Evolutionary conservation across 2,797 vertebrate genomes (phyloP), one percentile per base, ranked within the genome.

Genomic region (Micrastur ruficollis): DNA sequence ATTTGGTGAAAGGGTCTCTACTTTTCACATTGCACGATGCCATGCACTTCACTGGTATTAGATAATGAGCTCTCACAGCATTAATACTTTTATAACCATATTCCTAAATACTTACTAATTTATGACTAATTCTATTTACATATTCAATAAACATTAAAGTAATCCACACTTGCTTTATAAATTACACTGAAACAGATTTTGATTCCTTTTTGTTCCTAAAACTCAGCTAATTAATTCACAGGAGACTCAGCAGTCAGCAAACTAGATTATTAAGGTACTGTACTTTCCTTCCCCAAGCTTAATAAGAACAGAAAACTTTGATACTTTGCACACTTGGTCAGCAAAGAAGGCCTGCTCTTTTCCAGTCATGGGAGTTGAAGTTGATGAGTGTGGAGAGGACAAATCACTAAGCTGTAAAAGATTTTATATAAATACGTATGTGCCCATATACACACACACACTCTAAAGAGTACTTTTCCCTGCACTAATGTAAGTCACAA

Each of bases 311-410:
- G 29, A 76, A 40, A 81, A 58, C 8, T n/a, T n/a, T 20, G 47
- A 63, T 98, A 99, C 99, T 98, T 99, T 99, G 97, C 98, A 99
- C 94, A 95, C 98, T 62, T 98, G 98, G 86, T 97, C 98, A 71
- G 97, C 98, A 85, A 99, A 98, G 78, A 98, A 98, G 66, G 98
- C 97, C 38, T 98, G 98, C 82, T 98, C 98, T 97, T 98, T 99
- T 97, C 98, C 98, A 42, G 99, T 99, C 59, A 98, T 91, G 29
- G 99, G 98, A 32, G 99, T 99, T 82, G 98, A 98, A 87, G 97
- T 93, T 80, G 99, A 98, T 80, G 98, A 98, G 53, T 97, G 98
- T 29, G 99, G 98, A 73, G 99, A 99, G 29, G 98, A 98, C 29
- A 98, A 88, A 85, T 98, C 99, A 97, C 98, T 97, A 72, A 97